Conservation (phyloP, 2,888 invertebrate genomes). For the Drosophila villosipedis region DNA sequence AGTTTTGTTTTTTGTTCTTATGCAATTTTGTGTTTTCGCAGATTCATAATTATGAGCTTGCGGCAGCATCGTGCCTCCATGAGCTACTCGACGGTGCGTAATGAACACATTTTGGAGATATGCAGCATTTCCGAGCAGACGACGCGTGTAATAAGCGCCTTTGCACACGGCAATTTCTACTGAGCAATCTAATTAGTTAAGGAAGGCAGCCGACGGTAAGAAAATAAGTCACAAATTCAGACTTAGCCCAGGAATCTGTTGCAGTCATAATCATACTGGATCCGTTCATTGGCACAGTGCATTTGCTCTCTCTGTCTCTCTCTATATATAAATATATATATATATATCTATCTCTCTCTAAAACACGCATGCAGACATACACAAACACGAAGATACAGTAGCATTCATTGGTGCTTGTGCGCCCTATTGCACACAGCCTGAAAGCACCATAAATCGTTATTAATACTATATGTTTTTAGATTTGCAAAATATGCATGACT, state of each 20-base stretch:
- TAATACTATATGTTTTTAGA: slow-evolving; percentile 7
- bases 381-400: slow-evolving; percentile 1
- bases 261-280: slow-evolving; percentile 5
- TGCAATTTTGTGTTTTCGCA: slow-evolving; percentile 35
- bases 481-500: slow-evolving; percentile 23
- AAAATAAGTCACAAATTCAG: not conserved
- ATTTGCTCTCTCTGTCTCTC: not conserved
- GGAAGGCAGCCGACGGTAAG: not conserved
- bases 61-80: slow-evolving; percentile 77
- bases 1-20: not conserved
- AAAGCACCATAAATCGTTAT: slow-evolving; percentile 19
- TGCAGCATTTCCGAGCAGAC: slow-evolving; percentile 86
- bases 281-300: not conserved
- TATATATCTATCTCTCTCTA: slow-evolving; percentile 4
- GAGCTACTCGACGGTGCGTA: slow-evolving; percentile 65
- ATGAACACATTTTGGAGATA: slow-evolving; percentile 85
- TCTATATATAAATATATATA: slow-evolving; percentile 1
- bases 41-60: slow-evolving; percentile 82
- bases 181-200: slow-evolving; percentile 22
- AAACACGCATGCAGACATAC: not conserved
- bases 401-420: slow-evolving; percentile 32
- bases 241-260: not conserved
- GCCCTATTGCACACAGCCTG: slow-evolving; percentile 33
- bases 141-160: slow-evolving; percentile 86
- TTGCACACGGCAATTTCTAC: slow-evolving; percentile 80